Evolutionary conservation across 1,140 invertebrate species (phyloP).

Genomic region (Penaeus japonicus): DNA sequence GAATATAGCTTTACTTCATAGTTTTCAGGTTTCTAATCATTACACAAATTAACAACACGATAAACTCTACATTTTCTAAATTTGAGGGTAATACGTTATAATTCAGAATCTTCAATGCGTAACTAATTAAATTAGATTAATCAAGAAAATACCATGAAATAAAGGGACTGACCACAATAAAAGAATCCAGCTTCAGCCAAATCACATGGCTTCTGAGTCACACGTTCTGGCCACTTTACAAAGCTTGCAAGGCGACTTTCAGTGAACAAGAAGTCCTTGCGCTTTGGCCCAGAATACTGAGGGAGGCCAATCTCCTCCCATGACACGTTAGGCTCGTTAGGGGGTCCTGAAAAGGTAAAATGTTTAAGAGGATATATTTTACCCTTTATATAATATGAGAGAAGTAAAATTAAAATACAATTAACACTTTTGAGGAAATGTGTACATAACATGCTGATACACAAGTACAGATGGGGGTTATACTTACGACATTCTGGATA

Average conservation of each 20-base stretch:
- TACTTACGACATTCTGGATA: slow-evolving; percentile 30
- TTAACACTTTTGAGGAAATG: no score
- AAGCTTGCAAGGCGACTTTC: slow-evolving; percentile 77
- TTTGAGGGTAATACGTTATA: no score
- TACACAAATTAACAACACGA: no score
- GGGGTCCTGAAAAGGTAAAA: neutral
- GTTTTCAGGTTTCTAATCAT: no score
- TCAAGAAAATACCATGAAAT: neutral
- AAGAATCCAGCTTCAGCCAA: slow-evolving; percentile 89
- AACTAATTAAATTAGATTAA: no score
- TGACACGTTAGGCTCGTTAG: neutral
- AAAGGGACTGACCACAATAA: slow-evolving; percentile 66
- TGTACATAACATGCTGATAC: neutral
- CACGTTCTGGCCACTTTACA: slow-evolving; percentile 71
- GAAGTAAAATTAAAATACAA: no score
- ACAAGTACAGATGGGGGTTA: neutral
- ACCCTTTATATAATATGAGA: no score
- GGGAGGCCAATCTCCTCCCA: slow-evolving; percentile 27
- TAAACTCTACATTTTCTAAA: no score
- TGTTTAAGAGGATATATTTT: no score
- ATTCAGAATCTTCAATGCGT: no score
- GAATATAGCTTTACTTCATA: neutral
- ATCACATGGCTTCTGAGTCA: slow-evolving; percentile 78
- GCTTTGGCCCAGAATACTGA: slow-evolving; percentile 39
- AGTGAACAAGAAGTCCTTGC: slow-evolving; percentile 68